Conservation (phyloP, 2,888 invertebrate genomes). For the Hoplodrina ambigua region DNA sequence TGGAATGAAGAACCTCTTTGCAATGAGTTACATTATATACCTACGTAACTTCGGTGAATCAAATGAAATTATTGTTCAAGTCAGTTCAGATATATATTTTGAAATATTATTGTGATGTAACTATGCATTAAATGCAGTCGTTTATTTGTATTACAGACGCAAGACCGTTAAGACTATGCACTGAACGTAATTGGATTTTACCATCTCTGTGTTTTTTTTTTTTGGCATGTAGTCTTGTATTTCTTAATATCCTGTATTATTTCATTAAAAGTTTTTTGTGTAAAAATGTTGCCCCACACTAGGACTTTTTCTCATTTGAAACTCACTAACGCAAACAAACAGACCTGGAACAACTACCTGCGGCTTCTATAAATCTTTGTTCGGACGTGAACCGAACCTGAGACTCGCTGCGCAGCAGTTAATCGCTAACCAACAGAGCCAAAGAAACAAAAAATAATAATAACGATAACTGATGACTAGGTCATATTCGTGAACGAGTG, state of each 20-base stretch:
- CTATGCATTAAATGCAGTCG: conserved; percentile 25
- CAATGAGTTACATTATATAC: background rate
- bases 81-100: conserved; percentile 3
- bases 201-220: conserved; percentile 10
- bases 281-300: too few species aligned
- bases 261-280: background rate
- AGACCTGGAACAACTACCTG: too few species aligned
- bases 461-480: too few species aligned
- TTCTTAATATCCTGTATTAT: conserved; percentile 10
- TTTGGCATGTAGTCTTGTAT: background rate
- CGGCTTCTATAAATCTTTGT: background rate
- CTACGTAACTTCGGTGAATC: background rate
- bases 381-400: background rate
- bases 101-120: conserved; percentile 31
- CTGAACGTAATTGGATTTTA: conserved; percentile 31
- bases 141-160: conserved; percentile 34
- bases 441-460: too few species aligned
- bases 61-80: background rate
- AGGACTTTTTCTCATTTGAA: background rate
- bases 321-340: too few species aligned
- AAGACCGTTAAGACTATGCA: conserved; percentile 26
- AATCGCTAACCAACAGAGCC: too few species aligned
- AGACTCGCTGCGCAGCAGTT: too few species aligned
- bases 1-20: background rate
- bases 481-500: too few species aligned